Evolutionary conservation across 2,888 invertebrate genomes (phyloP).

Genomic region (Cerastis leucographa): DNA sequence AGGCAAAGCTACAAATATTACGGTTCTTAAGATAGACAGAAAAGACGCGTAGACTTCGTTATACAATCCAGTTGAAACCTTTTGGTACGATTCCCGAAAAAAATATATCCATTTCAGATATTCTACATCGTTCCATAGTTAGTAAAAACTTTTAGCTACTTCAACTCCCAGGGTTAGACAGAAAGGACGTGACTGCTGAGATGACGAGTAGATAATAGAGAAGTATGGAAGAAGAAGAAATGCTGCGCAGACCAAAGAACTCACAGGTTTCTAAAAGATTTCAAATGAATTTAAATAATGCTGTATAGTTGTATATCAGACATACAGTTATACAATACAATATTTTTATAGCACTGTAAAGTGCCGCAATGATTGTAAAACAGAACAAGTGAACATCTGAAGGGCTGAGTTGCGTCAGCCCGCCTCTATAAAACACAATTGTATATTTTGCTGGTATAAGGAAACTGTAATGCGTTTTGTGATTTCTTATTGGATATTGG

Average conservation of each 20-base stretch:
- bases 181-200: too few relatives aligned
- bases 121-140: too few relatives aligned
- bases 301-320: constrained; percentile 22
- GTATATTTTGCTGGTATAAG: constrained; percentile 55
- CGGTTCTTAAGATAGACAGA: neutral
- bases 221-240: too few relatives aligned
- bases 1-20: neutral
- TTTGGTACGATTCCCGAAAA: too few relatives aligned
- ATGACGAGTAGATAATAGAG: too few relatives aligned
- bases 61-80: neutral
- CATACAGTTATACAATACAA: constrained; percentile 66
- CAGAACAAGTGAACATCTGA: constrained; percentile 72
- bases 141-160: neutral
- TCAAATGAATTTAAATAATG: constrained; percentile 15
- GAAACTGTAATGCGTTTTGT: constrained; percentile 48
- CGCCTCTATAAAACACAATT: constrained; percentile 60
- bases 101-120: neutral
- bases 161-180: neutral
- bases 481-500: constrained; percentile 56
- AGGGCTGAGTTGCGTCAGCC: constrained; percentile 67
- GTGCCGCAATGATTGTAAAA: constrained; percentile 77
- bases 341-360: constrained; percentile 76
- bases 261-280: neutral
- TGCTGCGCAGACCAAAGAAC: too few relatives aligned
- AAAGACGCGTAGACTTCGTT: neutral